Percentiles rank a stretch among this genome's conserved stretches.
These are phyloP conservation scores for Rhabdomys dilectus DNA, from an alignment of 2,113 vertebrate genomes.

Conservation along the genomic window DNA sequence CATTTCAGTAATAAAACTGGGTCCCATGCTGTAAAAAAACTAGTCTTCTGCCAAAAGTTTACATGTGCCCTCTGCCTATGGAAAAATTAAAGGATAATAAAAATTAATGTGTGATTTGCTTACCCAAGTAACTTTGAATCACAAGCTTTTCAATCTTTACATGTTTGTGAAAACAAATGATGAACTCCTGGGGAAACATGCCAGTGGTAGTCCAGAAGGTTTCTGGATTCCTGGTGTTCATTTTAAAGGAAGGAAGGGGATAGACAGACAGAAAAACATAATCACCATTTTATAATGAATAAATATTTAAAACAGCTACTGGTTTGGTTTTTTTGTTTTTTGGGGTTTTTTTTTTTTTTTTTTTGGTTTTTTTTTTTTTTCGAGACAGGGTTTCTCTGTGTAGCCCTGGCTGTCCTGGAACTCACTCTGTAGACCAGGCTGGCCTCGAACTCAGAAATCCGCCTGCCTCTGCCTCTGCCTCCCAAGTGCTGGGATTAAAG, in stretches of 20 bases:
- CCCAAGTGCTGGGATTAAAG: too few relatives aligned
- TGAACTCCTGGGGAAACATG: constrained; percentile 97
- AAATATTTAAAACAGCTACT: neutral
- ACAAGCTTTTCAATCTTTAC: constrained; percentile 88
- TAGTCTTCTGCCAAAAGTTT: constrained; percentile 52
- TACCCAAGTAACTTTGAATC: constrained; percentile 94
- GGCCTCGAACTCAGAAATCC: too few relatives aligned
- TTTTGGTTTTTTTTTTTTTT: too few relatives aligned
- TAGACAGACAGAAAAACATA: constrained; percentile 48
- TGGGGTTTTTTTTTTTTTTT: too few relatives aligned
- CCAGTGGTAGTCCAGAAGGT: constrained; percentile 97
- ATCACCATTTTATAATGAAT: constrained; percentile 52
- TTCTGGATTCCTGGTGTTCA: constrained; percentile 87
- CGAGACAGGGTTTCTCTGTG: too few relatives aligned
- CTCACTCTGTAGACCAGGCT: too few relatives aligned
- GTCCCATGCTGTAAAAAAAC: constrained; percentile 35
- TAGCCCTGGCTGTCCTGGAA: too few relatives aligned
- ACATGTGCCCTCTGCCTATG: neutral
- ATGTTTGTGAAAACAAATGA: constrained; percentile 90
- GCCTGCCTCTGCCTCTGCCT: too few relatives aligned
- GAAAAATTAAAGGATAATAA: neutral
- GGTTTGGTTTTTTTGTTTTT: too few relatives aligned
- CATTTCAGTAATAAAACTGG: constrained; percentile 40
- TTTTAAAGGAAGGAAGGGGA: constrained; percentile 60
- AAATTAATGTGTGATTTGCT: constrained; percentile 52